phyloP scores from a whole-genome alignment of 2,888 invertebrate genomes.

The Parascotia fuliginaria region DNA sequence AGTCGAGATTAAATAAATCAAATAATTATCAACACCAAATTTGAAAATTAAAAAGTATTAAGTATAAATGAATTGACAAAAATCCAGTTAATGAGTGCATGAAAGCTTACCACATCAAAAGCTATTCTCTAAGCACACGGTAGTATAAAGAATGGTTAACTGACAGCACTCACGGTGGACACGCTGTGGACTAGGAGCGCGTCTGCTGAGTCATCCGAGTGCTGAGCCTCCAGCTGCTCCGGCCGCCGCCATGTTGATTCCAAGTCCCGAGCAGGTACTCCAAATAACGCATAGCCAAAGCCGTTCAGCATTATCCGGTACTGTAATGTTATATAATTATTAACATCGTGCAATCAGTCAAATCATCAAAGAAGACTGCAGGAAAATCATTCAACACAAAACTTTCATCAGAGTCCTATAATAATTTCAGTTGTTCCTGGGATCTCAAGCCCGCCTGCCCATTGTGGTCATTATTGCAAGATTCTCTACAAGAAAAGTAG shows the following conservation, averaged over 20 bases:
- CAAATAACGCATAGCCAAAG: slow-evolving; percentile 92
- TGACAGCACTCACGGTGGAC: slow-evolving; percentile 87
- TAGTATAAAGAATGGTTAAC: slow-evolving; percentile 62
- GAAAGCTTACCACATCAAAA: slow-evolving; percentile 40
- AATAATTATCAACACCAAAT: too few species aligned
- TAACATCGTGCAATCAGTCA: too few species aligned
- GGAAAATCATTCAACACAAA: too few species aligned
- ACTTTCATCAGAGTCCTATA: too few species aligned
- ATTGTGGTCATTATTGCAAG: too few species aligned
- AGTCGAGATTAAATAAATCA: too few species aligned
- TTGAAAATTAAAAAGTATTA: too few species aligned
- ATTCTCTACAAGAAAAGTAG: too few species aligned
- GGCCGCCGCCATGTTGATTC: slow-evolving; percentile 90
- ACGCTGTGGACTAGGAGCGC: slow-evolving; percentile 86
- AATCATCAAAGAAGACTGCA: too few species aligned
- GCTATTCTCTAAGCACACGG: slow-evolving; percentile 46
- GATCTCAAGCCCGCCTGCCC: too few species aligned
- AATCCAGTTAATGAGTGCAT: not conserved
- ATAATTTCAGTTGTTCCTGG: too few species aligned
- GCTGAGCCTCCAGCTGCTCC: slow-evolving; percentile 77
- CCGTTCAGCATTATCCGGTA: slow-evolving; percentile 94
- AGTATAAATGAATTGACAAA: too few species aligned
- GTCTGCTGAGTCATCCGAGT: slow-evolving; percentile 79
- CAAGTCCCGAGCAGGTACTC: slow-evolving; percentile 90
- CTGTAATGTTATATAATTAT: slow-evolving; percentile 72